These are phyloP conservation scores for Aspiorhynchus laticeps DNA, from an alignment of 2,113 vertebrate genomes.

Conservation along the genomic window DNA sequence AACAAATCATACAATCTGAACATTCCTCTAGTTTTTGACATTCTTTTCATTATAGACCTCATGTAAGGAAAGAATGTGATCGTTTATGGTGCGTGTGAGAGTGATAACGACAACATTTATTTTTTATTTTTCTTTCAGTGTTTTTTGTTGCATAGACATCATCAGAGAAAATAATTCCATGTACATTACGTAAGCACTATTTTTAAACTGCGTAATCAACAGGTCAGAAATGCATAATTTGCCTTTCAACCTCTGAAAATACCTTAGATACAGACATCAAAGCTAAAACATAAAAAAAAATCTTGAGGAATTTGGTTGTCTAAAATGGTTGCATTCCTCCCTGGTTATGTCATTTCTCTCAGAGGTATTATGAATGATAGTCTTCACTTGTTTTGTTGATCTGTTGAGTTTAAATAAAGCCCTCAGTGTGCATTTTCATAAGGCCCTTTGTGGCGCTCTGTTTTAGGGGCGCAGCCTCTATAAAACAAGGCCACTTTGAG, in stretches of 20 bases:
- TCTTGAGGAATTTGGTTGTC: slow-evolving; percentile 22
- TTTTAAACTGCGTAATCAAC: neutral
- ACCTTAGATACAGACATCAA: neutral
- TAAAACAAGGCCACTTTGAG: slow-evolving; percentile 49
- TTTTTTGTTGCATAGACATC: neutral
- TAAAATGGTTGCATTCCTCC: slow-evolving; percentile 38
- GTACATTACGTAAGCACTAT: neutral
- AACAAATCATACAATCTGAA: neutral
- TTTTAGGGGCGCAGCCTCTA: slow-evolving; percentile 32
- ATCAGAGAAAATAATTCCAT: neutral
- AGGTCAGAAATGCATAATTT: neutral
- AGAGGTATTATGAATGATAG: slow-evolving; percentile 40
- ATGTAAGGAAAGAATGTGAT: neutral
- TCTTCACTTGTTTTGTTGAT: slow-evolving; percentile 23
- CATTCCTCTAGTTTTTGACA: slow-evolving; percentile 1
- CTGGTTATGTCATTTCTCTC: slow-evolving; percentile 26
- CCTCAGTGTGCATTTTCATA: neutral
- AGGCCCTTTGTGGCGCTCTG: neutral
- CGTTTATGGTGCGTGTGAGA: neutral
- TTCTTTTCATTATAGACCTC: neutral
- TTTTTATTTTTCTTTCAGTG: neutral
- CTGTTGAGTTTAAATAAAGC: slow-evolving; percentile 35
- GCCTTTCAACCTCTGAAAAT: neutral
- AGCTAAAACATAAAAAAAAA: neutral
- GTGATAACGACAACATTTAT: neutral